These are phyloP conservation scores for Calameuta idolon DNA, from an alignment of 2,888 invertebrate genomes.

Conservation along the genomic window DNA sequence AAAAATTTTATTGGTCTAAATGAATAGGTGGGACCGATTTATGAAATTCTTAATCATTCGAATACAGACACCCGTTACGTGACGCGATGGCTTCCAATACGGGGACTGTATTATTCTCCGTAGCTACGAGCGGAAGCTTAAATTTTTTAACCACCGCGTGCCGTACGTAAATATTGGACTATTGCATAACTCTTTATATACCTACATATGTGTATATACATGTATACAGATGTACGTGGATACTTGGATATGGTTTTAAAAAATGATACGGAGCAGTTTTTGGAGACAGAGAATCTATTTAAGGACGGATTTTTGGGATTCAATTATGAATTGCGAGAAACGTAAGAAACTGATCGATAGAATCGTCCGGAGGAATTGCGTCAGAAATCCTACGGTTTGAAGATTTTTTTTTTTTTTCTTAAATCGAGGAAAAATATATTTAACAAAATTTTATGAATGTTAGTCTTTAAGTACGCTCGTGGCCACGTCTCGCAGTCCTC, in stretches of 20 bases:
- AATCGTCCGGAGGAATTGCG: background rate
- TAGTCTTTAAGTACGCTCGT: background rate
- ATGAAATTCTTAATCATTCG: background rate
- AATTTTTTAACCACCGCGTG: background rate
- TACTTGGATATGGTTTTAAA: background rate
- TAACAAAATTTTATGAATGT: background rate
- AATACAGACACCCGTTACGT: background rate
- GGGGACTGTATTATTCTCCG: background rate
- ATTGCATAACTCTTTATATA: no score
- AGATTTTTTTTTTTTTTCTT: background rate
- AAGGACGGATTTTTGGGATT: background rate
- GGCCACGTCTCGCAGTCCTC: background rate
- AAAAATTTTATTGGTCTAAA: background rate
- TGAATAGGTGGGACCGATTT: background rate
- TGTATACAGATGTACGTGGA: background rate
- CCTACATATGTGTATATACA: background rate
- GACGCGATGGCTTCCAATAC: background rate
- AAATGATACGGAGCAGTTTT: background rate
- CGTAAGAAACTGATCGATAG: background rate
- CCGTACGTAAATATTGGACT: background rate
- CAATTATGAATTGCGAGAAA: background rate
- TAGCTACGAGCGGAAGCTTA: background rate
- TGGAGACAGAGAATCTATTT: background rate
- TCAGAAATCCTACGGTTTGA: background rate
- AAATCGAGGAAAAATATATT: background rate